phyloP scores from a whole-genome alignment of 1,140 invertebrate species.

The Brachionus manjavacas region DNA sequence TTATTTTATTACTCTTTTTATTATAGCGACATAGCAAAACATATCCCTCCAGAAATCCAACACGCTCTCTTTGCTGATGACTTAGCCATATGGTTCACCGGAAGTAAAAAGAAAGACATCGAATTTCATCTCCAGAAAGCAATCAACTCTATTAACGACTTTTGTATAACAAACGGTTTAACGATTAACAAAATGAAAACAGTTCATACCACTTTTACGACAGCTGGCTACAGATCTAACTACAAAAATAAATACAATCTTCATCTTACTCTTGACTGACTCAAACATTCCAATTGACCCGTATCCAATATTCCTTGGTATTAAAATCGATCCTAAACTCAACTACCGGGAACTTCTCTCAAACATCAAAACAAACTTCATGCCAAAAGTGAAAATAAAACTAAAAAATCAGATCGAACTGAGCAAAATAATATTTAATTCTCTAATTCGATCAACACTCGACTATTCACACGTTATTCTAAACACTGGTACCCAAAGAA shows the following conservation, averaged over 20 bases:
- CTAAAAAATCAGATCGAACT: slow-evolving; percentile 4
- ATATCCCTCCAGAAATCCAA: not conserved
- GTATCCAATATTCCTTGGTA: not conserved
- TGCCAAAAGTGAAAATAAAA: slow-evolving; percentile 5
- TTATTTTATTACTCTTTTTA: slow-evolving; percentile 3
- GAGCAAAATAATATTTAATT: slow-evolving; percentile 6
- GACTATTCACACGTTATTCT: not conserved
- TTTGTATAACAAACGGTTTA: not conserved
- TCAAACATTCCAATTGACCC: slow-evolving; percentile 13
- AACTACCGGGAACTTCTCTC: not conserved
- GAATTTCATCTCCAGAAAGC: not conserved
- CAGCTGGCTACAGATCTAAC: not conserved
- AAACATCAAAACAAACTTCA: not conserved
- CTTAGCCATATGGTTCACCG: slow-evolving; percentile 8
- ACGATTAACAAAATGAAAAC: not conserved
- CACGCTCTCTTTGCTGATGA: slow-evolving; percentile 11
- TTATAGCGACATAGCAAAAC: slow-evolving; percentile 11
- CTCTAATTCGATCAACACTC: not conserved
- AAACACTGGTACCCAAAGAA: not conserved
- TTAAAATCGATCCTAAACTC: slow-evolving; percentile 2
- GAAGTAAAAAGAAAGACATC: not conserved
- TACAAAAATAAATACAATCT: not conserved
- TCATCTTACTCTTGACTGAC: not conserved
- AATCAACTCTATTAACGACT: not conserved
- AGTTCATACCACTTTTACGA: not conserved